Evolutionary conservation across 2,888 invertebrate species (phyloP).

Genomic region (Alentia gelatinosa): DNA sequence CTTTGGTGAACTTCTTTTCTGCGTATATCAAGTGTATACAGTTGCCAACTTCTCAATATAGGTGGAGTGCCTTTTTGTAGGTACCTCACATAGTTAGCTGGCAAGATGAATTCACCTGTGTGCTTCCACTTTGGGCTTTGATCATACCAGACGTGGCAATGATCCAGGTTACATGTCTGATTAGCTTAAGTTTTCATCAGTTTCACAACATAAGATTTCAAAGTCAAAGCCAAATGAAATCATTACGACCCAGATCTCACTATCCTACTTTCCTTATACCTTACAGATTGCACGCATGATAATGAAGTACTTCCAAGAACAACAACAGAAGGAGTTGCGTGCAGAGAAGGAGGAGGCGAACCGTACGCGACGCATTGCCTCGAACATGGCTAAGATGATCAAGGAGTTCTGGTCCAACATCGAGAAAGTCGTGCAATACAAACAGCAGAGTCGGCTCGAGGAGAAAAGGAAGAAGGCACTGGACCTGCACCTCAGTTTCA

Average conservation of each 20-base stretch:
- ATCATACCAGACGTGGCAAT: slow-evolving; percentile 12
- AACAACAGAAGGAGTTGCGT: slow-evolving; percentile 90
- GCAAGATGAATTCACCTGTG: not conserved
- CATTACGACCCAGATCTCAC: not conserved
- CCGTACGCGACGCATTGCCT: slow-evolving; percentile 91
- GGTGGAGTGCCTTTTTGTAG: not conserved
- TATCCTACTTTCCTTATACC: not conserved
- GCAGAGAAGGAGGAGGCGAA: slow-evolving; percentile 95
- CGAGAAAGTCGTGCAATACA: slow-evolving; percentile 97
- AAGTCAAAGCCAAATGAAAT: not conserved
- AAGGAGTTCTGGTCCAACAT: slow-evolving; percentile 97
- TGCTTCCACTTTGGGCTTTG: slow-evolving; percentile 28
- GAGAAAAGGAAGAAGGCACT: slow-evolving; percentile 96
- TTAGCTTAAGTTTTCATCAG: not conserved
- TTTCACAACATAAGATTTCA: not conserved
- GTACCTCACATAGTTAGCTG: not conserved
- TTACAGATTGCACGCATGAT: slow-evolving; percentile 79
- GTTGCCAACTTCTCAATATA: too few relatives aligned
- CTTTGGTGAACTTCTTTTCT: too few relatives aligned
- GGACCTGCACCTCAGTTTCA: slow-evolving; percentile 97
- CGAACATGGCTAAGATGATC: slow-evolving; percentile 95
- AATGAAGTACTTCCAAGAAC: slow-evolving; percentile 77
- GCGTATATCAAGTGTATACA: too few relatives aligned
- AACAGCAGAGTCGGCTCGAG: slow-evolving; percentile 94
- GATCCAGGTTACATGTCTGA: slow-evolving; percentile 4